phyloP scores from a whole-genome alignment of 2,888 invertebrate species.

The Caenorhabditis macrosperma region DNA sequence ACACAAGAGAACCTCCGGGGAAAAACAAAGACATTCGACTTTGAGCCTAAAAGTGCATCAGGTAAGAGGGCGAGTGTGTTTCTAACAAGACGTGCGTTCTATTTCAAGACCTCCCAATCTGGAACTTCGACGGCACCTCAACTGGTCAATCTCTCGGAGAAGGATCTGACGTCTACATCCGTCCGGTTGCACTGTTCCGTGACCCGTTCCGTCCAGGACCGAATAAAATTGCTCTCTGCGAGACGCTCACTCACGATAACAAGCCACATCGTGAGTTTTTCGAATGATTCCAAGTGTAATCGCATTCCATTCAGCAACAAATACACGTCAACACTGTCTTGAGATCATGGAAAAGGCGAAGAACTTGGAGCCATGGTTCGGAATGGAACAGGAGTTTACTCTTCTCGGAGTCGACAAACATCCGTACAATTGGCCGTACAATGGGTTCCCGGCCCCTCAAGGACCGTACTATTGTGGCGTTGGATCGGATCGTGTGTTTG shows the following conservation, averaged over 20 bases:
- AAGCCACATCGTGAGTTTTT: conserved; percentile 71
- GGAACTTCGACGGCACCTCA: conserved; percentile 82
- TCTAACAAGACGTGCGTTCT: too few species aligned
- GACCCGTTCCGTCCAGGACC: conserved; percentile 87
- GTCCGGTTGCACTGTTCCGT: conserved; percentile 88
- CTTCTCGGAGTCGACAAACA: conserved; percentile 80
- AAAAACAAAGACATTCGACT: conserved; percentile 90
- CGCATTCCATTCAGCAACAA: conserved; percentile 79
- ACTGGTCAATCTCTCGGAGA: conserved; percentile 81
- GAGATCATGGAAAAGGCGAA: conserved; percentile 81
- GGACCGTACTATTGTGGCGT: conserved; percentile 96
- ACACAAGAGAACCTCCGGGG: conserved; percentile 90
- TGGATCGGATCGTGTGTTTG: conserved; percentile 94
- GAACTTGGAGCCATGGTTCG: conserved; percentile 80
- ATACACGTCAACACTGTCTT: conserved; percentile 81
- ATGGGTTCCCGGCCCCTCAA: conserved; percentile 68
- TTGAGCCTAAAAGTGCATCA: conserved; percentile 86
- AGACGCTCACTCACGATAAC: conserved; percentile 70
- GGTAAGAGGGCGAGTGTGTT: too few species aligned
- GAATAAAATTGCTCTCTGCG: conserved; percentile 74
- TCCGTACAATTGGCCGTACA: conserved; percentile 76
- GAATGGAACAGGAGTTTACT: conserved; percentile 83
- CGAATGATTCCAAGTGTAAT: neutral
- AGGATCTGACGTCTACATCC: conserved; percentile 87
- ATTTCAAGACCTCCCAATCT: conserved; percentile 81